These are phyloP conservation scores for Laothoe populi DNA, from an alignment of 2,888 invertebrate genomes.

Conservation along the genomic window DNA sequence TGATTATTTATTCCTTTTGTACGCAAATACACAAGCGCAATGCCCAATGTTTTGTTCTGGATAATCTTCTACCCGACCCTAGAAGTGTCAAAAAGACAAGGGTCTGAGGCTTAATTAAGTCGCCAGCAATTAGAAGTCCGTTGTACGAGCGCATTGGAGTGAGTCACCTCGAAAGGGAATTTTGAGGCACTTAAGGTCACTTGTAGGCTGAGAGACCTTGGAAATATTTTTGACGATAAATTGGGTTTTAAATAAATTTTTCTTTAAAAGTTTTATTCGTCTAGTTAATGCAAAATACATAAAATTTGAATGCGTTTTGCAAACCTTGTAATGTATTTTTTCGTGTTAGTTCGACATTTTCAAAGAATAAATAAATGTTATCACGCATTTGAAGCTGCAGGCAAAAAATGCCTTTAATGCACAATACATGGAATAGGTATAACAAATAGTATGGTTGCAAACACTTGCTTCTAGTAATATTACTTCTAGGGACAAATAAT, in stretches of 20 bases:
- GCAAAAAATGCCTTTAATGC: too few species aligned
- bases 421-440: too few species aligned
- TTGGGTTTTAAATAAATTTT: neutral
- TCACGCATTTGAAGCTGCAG: too few species aligned
- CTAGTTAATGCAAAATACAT: too few species aligned
- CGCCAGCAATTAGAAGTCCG: slow-evolving; percentile 6
- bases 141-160: neutral
- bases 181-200: slow-evolving; percentile 15
- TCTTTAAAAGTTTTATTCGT: too few species aligned
- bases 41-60: neutral
- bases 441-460: too few species aligned
- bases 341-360: too few species aligned
- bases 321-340: too few species aligned
- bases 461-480: neutral
- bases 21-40: neutral
- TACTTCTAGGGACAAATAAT: neutral
- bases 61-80: neutral
- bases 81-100: slow-evolving; percentile 24
- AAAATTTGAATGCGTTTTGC: neutral
- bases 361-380: too few species aligned
- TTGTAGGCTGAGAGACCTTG: neutral
- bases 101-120: slow-evolving; percentile 22
- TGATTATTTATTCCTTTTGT: neutral
- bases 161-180: neutral
- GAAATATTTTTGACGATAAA: neutral